phyloP scores from a whole-genome alignment of 2,888 invertebrate genomes.

The Schizaphis graminum region DNA sequence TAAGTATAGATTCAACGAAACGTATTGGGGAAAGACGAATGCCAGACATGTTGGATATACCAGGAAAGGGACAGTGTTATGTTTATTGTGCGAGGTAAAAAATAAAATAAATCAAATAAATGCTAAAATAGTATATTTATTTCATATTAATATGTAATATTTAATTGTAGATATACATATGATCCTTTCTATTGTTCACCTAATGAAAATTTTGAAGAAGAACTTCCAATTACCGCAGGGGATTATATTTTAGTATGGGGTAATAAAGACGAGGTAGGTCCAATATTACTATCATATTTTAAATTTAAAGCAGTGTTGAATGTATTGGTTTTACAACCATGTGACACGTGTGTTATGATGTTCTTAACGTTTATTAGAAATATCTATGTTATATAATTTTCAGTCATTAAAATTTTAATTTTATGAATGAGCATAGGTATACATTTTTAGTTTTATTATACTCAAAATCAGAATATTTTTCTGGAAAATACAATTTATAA shows the following conservation, averaged over 20 bases:
- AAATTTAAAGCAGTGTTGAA: background rate
- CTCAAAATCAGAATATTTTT: background rate
- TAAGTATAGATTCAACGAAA: slow-evolving; percentile 58
- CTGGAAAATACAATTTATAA: too few relatives aligned
- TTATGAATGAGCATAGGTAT: background rate
- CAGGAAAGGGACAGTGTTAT: slow-evolving; percentile 92
- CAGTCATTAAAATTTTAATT: background rate
- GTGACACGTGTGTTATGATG: background rate
- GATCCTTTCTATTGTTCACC: slow-evolving; percentile 81
- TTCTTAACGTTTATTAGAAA: background rate
- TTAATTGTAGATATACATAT: slow-evolving; percentile 72
- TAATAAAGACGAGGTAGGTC: slow-evolving; percentile 72
- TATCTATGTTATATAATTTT: background rate
- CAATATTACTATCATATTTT: slow-evolving; percentile 3
- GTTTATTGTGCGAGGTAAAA: slow-evolving; percentile 89
- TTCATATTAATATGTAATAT: background rate
- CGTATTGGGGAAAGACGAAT: slow-evolving; percentile 60
- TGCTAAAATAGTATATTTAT: background rate
- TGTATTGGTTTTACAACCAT: background rate
- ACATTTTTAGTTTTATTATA: background rate
- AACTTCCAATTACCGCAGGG: slow-evolving; percentile 91
- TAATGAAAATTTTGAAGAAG: slow-evolving; percentile 93
- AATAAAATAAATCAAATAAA: slow-evolving; percentile 43
- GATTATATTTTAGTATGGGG: slow-evolving; percentile 98
- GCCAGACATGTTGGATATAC: slow-evolving; percentile 79